A percentile compares a stretch with the other conserved stretches of the same genome.
These are phyloP conservation scores for Anagrus nilaparvatae DNA, from an alignment of 1,140 invertebrate genomes.

Conservation along the genomic window DNA sequence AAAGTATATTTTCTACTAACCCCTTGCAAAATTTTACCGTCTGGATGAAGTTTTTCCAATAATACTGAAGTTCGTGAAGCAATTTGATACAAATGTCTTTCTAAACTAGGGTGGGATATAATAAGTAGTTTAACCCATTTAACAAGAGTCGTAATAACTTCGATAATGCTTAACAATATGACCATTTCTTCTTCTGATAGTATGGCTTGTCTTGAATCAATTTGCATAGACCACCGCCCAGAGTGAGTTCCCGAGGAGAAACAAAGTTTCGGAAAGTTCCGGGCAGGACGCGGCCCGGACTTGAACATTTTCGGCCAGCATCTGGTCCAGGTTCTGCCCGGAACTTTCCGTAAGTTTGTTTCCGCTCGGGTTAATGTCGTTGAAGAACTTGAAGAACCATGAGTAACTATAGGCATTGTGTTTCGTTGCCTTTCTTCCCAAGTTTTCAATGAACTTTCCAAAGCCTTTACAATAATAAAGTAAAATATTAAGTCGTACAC, in stretches of 20 bases:
- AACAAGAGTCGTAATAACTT: constrained; percentile 67
- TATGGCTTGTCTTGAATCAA: constrained; percentile 25
- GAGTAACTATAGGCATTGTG: constrained; percentile 37
- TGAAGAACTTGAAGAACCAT: constrained; percentile 31
- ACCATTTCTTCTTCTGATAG: constrained; percentile 60
- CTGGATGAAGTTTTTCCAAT: constrained; percentile 72
- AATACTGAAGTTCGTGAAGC: constrained; percentile 61
- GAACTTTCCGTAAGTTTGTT: no score
- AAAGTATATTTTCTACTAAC: constrained; percentile 47
- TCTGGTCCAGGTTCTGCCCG: no score
- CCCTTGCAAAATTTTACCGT: constrained; percentile 66
- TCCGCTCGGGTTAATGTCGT: no score
- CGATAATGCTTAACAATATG: constrained; percentile 68
- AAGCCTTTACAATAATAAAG: no score
- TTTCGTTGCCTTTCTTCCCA: constrained; percentile 90
- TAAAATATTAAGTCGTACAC: no score
- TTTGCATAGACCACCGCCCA: no score
- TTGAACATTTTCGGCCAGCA: no score
- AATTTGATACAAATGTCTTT: constrained; percentile 59
- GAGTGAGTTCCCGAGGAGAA: constrained; percentile 31
- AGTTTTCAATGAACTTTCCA: constrained; percentile 79
- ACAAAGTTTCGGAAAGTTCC: no score
- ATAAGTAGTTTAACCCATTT: constrained; percentile 72
- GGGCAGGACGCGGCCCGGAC: no score
- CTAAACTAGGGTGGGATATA: constrained; percentile 52